Conservation (phyloP, 2,888 invertebrate genomes). For the Argyresthia goedartella region DNA sequence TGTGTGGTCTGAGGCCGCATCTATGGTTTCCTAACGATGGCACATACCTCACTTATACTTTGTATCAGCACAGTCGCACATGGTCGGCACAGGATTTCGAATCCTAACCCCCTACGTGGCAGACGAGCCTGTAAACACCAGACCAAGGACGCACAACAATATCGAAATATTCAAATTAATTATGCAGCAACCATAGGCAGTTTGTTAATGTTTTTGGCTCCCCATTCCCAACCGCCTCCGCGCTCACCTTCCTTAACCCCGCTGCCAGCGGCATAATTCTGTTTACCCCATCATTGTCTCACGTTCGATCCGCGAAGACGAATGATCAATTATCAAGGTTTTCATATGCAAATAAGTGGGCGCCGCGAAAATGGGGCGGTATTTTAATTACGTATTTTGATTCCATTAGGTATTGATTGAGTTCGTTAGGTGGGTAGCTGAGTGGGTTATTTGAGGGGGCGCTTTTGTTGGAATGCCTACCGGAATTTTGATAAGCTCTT, state of each 20-base stretch:
- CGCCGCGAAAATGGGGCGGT: constrained; percentile 23
- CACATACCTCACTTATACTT: no score
- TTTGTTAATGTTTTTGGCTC: background rate
- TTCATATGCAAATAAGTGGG: constrained; percentile 64
- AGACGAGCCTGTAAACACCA: no score
- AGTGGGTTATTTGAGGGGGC: no score
- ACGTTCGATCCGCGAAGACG: constrained; percentile 8
- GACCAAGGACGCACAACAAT: no score
- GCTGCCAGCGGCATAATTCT: background rate
- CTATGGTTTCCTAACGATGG: no score
- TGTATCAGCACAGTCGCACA: no score
- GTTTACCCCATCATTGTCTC: constrained; percentile 1
- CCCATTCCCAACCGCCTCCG: no score
- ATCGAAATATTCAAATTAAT: background rate
- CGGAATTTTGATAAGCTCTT: constrained; percentile 20
- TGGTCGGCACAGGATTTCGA: no score
- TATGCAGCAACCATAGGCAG: background rate
- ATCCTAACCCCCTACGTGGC: no score
- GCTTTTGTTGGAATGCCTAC: constrained; percentile 16
- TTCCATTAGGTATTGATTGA: constrained; percentile 60
- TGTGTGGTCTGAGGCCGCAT: no score
- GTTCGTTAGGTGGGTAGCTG: constrained; percentile 15
- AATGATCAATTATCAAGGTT: constrained; percentile 62
- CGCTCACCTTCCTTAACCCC: no score
- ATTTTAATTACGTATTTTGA: constrained; percentile 61